Evolutionary conservation across 2,797 vertebrate genomes (phyloP), one percentile per base, ranked within the genome.

Genomic region (Knipowitschia caucasica): DNA sequence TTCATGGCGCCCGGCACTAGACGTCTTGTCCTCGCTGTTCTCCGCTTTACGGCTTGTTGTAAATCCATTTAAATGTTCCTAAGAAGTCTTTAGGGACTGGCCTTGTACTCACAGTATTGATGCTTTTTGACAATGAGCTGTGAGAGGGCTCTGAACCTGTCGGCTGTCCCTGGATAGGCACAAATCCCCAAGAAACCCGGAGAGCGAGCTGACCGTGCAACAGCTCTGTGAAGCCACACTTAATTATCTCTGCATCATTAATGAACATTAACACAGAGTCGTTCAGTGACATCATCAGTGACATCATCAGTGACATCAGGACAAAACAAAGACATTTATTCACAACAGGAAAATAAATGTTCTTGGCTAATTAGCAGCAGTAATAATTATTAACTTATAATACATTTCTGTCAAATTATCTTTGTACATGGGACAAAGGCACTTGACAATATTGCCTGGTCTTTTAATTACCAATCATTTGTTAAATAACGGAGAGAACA

Each of bases 61-160:
- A 47, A 47, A 30, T 30, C 26, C 27, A 30, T 47, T 31, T 31
- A 30, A 31, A 31, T 21, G 45, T 30, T 30, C 4, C 45, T 46
- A 5, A 18, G 9, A 46, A 20, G 9, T 4, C 15, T 27, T 45
- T 27, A 27, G n/a, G 7, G 26, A 26, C 15, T 5, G 25, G 9
- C 2, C 15, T 7, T 18, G 25, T 8, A 29, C 44, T 46, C 3
- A 29, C 14, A 17, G 4, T 18, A 29, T 46, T 30, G 26, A 18
- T 11, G 17, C 44, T 18, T 11, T 17, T 30, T 11, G 25, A 15
- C 15, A 12, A 14, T 26, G n/a, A 44, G 40, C 40, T 26, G 25
- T 26, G 21, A 44, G 14, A 26, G 5, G n/a, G 11, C 11, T 25
- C 40, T 43, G n/a, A n/a, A 24, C 44, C 25, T 27, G 42, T 45